Evolutionary conservation across 2,797 vertebrate genomes (phyloP), one percentile per base, ranked within the genome.

Genomic region (Leptodactylus fallax): DNA sequence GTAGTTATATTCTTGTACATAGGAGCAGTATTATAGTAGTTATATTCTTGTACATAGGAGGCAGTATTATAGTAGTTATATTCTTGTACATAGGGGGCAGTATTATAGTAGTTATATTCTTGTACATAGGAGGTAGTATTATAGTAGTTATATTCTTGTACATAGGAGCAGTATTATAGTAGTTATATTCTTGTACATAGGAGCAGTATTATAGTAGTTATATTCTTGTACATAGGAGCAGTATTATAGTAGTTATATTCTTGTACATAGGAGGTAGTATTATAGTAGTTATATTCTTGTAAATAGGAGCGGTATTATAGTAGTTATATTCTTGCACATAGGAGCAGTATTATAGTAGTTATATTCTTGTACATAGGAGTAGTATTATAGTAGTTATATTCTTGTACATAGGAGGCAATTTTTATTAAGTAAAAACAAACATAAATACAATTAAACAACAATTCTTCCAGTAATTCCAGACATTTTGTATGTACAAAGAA

Each of bases 1-100:
- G 36, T 47, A 72, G 71, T 74, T 74, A 74, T 74, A 47, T 74
- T 74, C 71, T 74, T 74, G 67, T 74, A 74, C 6, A 74, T 74
- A 74, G 45, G 71, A 21, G 65, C 25, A 69, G 65, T 69, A 36
- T 69, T 69, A 69, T 69, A 69, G 65, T 69, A 36, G 23, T 69
- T 69, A 69, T 69, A 69, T 36, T 69, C 19, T 36, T 69, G 25
- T 69, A 36, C 16, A 69, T 36, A 69, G 23, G 23, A 16, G 65
- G 23, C n/a, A 69, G 65, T 36, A 69, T 69, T 69, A 69, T 69
- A 69, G 23, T 69, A 27, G 65, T 69, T 69, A 69, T 69, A 63
- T 63, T n/a, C 60, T 63, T 63, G 60, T 63, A 63, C 12, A 67
- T 67, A 60, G 58, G 58, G 4, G 58, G 58, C 17, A 60, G 58